Base-by-base conservation (phyloP, 2,888 invertebrate species). In the Sesia apiformis region DNA sequence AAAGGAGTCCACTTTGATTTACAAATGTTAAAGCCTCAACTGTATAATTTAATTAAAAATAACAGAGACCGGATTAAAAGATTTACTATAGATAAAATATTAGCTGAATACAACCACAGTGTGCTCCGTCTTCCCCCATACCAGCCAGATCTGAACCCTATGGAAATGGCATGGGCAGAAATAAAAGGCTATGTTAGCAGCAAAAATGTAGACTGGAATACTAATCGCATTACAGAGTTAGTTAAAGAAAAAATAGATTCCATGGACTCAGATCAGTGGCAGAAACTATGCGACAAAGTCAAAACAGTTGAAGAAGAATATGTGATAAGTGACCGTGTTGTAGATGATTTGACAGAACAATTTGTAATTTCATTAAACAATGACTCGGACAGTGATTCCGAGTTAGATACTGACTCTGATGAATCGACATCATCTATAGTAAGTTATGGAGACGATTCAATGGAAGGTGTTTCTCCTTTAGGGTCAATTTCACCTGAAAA, bases 61-160 rank as follows among this genome's bases (percentile, higher is more conserved):
- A 7, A 57, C 50, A 57, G 57, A 54, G 53, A 56, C 6, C 4
- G 5, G 52, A 8, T 52, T 40, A 58, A 58, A 40, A 54, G 8
- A 8, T 60, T 58, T 41, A 49, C 7, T 38, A 53, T 60, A 4
- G 56, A 60, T 39, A 51, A 38, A 51, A 52, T 60, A 5, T 54
- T 60, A 40, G 54, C 53, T 23, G 56, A 59, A 52, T 8, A 53
- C 4, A 51, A 52, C 39, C 58, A 60, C 46, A 23, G 38, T 39
- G 53, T 58, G 5, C 8, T 58, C 3, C 52, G 60, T 5, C 50
- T 59, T 38, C 57, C 56, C 4, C 54, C 56, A 8, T 53, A 57
- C 39, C 57, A 59, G 8, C 53, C 57, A 5, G 58, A 55, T 38
- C 52, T 58, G 4, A 59, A 57, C 38, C 59, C 59, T 1, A 59